Evolutionary conservation across 2,113 vertebrate genomes (phyloP).

Genomic region (Rutilus rutilus): DNA sequence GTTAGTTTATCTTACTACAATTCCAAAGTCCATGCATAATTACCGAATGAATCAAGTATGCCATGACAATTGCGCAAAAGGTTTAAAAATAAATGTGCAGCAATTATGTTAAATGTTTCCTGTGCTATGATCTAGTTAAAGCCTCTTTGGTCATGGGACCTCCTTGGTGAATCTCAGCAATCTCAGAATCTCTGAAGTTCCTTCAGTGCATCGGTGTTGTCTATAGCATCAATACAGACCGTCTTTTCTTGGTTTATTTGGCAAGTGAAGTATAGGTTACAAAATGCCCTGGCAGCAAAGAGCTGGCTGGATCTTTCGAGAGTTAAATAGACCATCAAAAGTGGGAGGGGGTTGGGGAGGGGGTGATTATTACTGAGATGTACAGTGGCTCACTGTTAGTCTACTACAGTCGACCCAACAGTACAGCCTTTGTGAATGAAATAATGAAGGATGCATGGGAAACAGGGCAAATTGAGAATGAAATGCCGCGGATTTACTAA

Average conservation of each 20-base stretch:
- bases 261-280: neutral
- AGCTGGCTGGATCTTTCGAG: neutral
- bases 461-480: neutral
- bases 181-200: neutral
- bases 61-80: neutral
- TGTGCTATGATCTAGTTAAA: neutral
- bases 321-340: slow-evolving; percentile 35
- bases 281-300: neutral
- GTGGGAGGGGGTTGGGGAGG: neutral
- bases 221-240: neutral
- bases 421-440: slow-evolving; percentile 33
- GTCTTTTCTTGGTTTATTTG: neutral
- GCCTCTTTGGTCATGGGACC: neutral
- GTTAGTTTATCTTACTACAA: slow-evolving; percentile 12
- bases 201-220: no score
- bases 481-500: neutral
- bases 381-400: slow-evolving; percentile 1
- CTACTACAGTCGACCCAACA: slow-evolving; percentile 30
- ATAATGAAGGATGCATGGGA: slow-evolving; percentile 32
- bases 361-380: slow-evolving; percentile 33
- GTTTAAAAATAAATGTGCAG: neutral
- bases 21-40: neutral
- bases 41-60: neutral
- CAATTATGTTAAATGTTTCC: neutral
- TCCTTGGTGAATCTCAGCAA: neutral